These are phyloP conservation scores for Sphaerodactylus townsendi DNA, from an alignment of 2,113 vertebrate species.

Conservation along the genomic window DNA sequence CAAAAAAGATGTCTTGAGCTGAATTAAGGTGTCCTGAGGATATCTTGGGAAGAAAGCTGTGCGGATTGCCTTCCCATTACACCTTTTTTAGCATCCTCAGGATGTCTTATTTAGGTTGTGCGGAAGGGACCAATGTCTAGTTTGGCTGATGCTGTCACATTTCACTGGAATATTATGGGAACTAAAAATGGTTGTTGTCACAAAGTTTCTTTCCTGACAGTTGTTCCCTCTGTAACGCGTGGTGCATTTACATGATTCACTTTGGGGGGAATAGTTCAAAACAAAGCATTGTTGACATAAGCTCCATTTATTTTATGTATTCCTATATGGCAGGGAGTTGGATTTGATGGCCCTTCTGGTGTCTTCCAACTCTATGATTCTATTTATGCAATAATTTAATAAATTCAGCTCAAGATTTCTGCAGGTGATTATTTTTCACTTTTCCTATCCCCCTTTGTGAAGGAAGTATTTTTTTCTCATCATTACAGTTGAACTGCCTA, in stretches of 20 bases:
- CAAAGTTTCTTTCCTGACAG: no score
- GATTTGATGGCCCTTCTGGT: no score
- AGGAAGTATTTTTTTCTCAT: conserved; percentile 23
- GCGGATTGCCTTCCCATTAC: no score
- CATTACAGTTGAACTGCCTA: conserved; percentile 24
- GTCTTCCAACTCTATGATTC: no score
- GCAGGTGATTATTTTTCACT: conserved; percentile 2
- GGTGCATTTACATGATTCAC: background rate
- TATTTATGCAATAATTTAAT: conserved; percentile 29
- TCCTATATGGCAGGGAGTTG: no score
- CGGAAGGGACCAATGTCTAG: no score
- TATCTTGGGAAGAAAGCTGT: no score
- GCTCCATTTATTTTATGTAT: background rate
- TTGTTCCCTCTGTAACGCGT: no score
- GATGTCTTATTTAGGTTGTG: no score
- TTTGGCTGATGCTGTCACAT: background rate
- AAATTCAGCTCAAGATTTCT: conserved; percentile 24
- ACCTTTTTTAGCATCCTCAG: no score
- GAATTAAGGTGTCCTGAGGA: no score
- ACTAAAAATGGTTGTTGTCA: background rate
- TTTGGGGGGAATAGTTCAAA: background rate
- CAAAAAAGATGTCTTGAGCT: no score
- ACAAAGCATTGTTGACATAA: background rate
- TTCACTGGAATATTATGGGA: background rate
- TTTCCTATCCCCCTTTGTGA: conserved; percentile 20